Evolutionary conservation across 2,797 vertebrate species (phyloP).

Genomic region (Capromys pilorides): DNA sequence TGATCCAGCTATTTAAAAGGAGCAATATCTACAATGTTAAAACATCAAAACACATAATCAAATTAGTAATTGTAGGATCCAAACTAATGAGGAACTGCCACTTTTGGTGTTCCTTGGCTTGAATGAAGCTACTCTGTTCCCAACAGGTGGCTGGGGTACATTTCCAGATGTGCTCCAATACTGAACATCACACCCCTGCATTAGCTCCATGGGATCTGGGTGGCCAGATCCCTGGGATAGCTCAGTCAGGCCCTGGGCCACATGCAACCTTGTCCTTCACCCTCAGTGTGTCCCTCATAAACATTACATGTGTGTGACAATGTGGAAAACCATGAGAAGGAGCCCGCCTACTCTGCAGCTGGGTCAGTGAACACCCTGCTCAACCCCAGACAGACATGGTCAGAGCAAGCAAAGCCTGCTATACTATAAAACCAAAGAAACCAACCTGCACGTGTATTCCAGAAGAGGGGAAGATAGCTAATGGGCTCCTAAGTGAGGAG

Average conservation of each 20-base stretch:
- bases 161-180: background rate
- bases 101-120: background rate
- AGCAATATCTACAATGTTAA: constrained; percentile 45
- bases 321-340: background rate
- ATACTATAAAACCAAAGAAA: constrained; percentile 15
- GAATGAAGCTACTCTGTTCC: background rate
- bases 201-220: no score
- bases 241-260: background rate
- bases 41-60: constrained; percentile 1
- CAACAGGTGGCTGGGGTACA: background rate
- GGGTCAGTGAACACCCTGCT: background rate
- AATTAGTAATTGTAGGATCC: background rate
- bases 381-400: background rate
- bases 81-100: background rate
- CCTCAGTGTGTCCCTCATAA: background rate
- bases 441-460: background rate
- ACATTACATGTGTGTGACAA: background rate
- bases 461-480: constrained; percentile 11
- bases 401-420: constrained; percentile 35
- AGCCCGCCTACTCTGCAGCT: background rate
- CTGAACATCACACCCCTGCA: background rate
- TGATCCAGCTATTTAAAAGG: constrained; percentile 57
- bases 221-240: background rate
- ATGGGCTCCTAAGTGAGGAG: background rate
- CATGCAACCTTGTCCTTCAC: background rate